These are phyloP conservation scores for Aptenodytes forsteri DNA, from an alignment of 2,113 vertebrate genomes.

Conservation along the genomic window DNA sequence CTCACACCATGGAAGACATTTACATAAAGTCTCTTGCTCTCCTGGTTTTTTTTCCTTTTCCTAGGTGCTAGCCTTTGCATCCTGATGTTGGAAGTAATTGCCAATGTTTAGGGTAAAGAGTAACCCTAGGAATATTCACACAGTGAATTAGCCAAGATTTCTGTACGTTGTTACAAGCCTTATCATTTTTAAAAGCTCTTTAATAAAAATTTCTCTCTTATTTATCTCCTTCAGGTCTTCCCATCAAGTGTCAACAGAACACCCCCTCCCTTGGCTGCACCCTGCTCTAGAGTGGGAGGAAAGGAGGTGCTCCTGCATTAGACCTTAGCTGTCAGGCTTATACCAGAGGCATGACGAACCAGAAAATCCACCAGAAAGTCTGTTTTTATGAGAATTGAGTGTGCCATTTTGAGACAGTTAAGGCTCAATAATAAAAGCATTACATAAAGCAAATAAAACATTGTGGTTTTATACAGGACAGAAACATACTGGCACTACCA, in stretches of 20 bases:
- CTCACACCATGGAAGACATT: background rate
- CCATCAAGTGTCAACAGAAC: background rate
- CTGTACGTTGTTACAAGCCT: background rate
- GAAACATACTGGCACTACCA: background rate
- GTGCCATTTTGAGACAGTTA: background rate
- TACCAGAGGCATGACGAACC: background rate
- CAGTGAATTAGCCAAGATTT: background rate
- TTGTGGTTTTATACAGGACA: background rate
- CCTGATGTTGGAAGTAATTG: background rate
- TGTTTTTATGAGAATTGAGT: background rate
- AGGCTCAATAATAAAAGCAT: background rate
- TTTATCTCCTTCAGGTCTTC: background rate
- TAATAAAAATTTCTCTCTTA: background rate
- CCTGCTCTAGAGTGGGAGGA: background rate
- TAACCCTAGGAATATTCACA: background rate
- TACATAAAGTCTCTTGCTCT: background rate
- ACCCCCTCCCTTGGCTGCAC: background rate
- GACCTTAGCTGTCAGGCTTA: background rate
- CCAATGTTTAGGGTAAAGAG: background rate
- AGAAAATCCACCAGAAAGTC: background rate
- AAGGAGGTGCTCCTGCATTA: background rate
- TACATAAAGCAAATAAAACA: background rate
- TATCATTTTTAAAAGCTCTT: background rate
- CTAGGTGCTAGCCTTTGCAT: background rate
- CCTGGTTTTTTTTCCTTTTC: background rate